phyloP scores from a whole-genome alignment of 2,113 vertebrate species.

The Clinocottus analis region DNA sequence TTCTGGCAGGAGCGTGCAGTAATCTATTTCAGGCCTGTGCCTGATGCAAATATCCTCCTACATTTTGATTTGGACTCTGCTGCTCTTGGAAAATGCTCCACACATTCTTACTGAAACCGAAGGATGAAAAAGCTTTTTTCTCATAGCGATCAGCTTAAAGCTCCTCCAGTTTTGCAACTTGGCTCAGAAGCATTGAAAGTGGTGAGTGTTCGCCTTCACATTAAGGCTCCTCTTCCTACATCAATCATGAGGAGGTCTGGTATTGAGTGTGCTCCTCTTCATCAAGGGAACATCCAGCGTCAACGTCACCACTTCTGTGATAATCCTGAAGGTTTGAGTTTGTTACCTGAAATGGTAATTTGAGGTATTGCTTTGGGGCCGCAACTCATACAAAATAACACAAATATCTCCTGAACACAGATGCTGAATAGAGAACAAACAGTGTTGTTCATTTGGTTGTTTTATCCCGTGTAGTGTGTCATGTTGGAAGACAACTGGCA shows the following conservation, averaged over 20 bases:
- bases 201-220: not conserved
- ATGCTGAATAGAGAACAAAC: not conserved
- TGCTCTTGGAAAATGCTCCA: constrained; percentile 20
- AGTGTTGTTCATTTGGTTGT: not conserved
- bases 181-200: constrained; percentile 15
- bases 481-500: not conserved
- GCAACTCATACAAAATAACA: not conserved
- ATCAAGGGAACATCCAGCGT: constrained; percentile 6
- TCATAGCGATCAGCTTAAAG: constrained; percentile 13
- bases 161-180: constrained; percentile 22
- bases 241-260: constrained; percentile 39
- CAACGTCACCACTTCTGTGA: not conserved
- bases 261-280: constrained; percentile 8
- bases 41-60: constrained; percentile 31
- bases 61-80: constrained; percentile 37
- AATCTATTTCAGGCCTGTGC: constrained; percentile 20
- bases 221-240: constrained; percentile 21
- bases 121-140: constrained; percentile 11
- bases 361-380: not conserved
- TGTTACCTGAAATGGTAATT: not conserved
- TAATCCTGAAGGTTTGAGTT: not conserved
- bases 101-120: constrained; percentile 8
- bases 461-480: not conserved
- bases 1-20: not conserved
- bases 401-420: not conserved